Conservation (phyloP, 2,888 invertebrate genomes). For the Drosophila kanekoi region DNA sequence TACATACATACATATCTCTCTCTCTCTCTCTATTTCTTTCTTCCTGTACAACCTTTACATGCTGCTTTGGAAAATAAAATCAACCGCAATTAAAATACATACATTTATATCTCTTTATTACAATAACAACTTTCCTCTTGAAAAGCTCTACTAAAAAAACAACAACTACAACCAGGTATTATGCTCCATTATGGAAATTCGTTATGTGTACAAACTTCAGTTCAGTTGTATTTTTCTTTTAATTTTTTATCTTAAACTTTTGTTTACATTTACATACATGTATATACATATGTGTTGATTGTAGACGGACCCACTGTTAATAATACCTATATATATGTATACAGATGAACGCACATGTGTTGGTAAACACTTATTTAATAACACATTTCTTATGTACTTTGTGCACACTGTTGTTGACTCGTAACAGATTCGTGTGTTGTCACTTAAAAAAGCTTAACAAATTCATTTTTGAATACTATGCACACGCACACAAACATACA, state of each 20-base stretch:
- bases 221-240: constrained; percentile 13
- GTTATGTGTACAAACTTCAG: constrained; percentile 13
- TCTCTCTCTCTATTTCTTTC: constrained; percentile 47
- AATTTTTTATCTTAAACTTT: constrained; percentile 17
- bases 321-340: no score
- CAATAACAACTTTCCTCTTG: constrained; percentile 43
- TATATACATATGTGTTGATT: neutral
- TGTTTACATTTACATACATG: constrained; percentile 13
- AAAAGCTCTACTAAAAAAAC: constrained; percentile 85
- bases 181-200: constrained; percentile 10
- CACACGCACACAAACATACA: constrained; percentile 10
- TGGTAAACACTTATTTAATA: constrained; percentile 23
- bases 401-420: constrained; percentile 33
- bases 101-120: constrained; percentile 32
- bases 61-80: constrained; percentile 59
- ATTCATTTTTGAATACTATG: constrained; percentile 19
- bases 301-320: constrained; percentile 28
- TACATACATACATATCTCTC: constrained; percentile 10
- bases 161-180: constrained; percentile 84
- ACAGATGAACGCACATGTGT: neutral
- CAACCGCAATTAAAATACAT: constrained; percentile 58
- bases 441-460: constrained; percentile 27
- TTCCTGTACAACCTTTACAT: constrained; percentile 51
- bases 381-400: constrained; percentile 13
- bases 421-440: constrained; percentile 38